Base-by-base conservation (phyloP, 2,113 vertebrate genomes). In the Eulemur macaco region DNA sequence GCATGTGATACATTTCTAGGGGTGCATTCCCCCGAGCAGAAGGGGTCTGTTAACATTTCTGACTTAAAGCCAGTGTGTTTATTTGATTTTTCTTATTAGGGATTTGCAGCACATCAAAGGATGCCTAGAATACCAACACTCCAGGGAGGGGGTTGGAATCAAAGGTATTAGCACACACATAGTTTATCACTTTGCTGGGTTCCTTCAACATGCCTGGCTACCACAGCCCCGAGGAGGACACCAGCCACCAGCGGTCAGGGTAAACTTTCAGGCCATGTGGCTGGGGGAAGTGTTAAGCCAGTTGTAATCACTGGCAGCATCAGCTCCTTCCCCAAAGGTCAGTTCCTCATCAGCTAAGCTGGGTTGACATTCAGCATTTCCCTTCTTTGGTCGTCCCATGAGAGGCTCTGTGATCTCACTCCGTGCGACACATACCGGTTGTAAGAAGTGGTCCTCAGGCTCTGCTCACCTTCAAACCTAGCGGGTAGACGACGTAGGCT, bases 71-170 rank as follows among this genome's bases (percentile, higher is more conserved):
- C 80, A 18, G 45, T 47, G 47, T 95, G 89, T 96, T 96, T 96
- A 96, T 95, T 95, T 93, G 71, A 69, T 86, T 71, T 81, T 86
- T 94, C 89, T 94, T 86, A 87, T 74, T 88, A 92, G 73, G 82
- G 87, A 92, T 86, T 97, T 86, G 31, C 31, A 14, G 63, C 23
- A 91, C 95, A 95, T 97, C 95, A 96, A 96, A 93, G 96, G 85
- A 96, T 74, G 60, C 92, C 94, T 98, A 77, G 96, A 94, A 97
- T 94, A 92, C 95, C 93, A 94, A 6, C 83, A 21, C 66, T 64
- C 64, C 73, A 45, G 23, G 11, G 37, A 96, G 89, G 74, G 52
- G 71, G 58, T 64, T 96, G 95, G 86, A 94, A 89, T 92, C 82
- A 83, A 78, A 96, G 89, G 94, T 94, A 95, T 94, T 87, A 96